Evolutionary conservation across 2,113 vertebrate genomes (phyloP).

Genomic region (Suncus etruscus): DNA sequence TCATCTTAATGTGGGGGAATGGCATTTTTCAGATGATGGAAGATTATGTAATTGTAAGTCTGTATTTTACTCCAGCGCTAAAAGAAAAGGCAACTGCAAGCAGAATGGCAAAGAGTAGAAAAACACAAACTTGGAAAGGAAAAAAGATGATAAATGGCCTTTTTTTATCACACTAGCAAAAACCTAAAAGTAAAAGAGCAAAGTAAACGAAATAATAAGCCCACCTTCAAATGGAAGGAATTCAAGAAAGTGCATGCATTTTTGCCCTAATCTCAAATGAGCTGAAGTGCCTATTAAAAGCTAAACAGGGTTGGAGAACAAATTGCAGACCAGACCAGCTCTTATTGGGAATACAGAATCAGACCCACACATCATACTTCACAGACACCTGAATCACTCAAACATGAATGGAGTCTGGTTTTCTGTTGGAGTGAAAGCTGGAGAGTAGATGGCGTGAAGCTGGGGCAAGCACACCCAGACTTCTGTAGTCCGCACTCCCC

Average conservation of each 20-base stretch:
- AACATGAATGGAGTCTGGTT: background rate
- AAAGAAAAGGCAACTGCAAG: slow-evolving; percentile 13
- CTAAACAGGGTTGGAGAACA: background rate
- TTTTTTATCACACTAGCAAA: background rate
- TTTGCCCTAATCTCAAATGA: background rate
- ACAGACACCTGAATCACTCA: background rate
- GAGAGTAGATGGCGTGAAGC: fast-evolving
- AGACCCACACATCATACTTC: background rate
- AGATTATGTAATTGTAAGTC: background rate
- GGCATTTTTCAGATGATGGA: slow-evolving; percentile 13
- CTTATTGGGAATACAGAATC: background rate
- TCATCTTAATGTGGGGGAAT: background rate
- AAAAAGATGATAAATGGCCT: background rate
- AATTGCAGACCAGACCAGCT: background rate
- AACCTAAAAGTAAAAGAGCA: background rate
- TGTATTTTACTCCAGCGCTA: slow-evolving; percentile 19
- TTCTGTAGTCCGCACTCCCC: too few species aligned
- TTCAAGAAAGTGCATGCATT: background rate
- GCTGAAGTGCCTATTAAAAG: background rate
- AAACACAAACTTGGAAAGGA: background rate
- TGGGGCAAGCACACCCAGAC: too few species aligned
- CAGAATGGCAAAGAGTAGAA: background rate
- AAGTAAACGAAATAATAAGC: background rate
- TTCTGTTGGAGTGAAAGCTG: background rate
- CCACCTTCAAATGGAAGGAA: slow-evolving; percentile 14